Evolutionary conservation across 2,113 vertebrate species (phyloP), one percentile per base, ranked within the genome.

Genomic region (Calypte anna): DNA sequence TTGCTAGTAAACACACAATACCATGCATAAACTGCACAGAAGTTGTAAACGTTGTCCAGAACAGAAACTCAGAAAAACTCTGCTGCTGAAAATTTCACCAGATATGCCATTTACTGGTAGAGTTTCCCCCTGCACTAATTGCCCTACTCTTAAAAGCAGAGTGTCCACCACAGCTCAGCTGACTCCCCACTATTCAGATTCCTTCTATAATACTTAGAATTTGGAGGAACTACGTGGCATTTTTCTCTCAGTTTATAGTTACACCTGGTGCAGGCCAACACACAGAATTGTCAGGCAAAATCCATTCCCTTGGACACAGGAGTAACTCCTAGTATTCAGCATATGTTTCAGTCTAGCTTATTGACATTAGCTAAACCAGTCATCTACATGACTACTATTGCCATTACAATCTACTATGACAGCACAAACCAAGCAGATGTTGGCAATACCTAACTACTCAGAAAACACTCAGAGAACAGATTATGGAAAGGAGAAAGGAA

Each of bases 351-450:
- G 61, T 40, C 40, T 40, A 40, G 40, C 40, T 40, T 40, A 40
- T 40, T 40, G 40, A 40, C 40, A 40, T 40, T 40, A 40, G 40
- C 40, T 40, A 40, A 12, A 40, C 11, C 11, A 40, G 40, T 40
- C 40, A 40, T 12, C 12, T 40, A 40, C 40, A 40, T 40, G 40
- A 40, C 40, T 40, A 40, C 40, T 40, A 40, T 40, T 40, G 74
- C 58, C 53, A 38, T 82, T 53, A 62, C 66, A 92, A 94, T 94
- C 67, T 85, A 50, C 30, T 76, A 14, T 91, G 96, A 95, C 92
- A 92, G 89, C 83, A 62, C 81, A 93, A 91, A 72, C 51, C 94
- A 95, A 94, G 86, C 86, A 94, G 79, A 81, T 33, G 77, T 12
- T 90, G 82, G 30, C 70, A 86, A 67, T 79, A 92, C 44, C 48